Base-by-base conservation (phyloP, 2,113 vertebrate genomes). In the Crotophaga sulcirostris region DNA sequence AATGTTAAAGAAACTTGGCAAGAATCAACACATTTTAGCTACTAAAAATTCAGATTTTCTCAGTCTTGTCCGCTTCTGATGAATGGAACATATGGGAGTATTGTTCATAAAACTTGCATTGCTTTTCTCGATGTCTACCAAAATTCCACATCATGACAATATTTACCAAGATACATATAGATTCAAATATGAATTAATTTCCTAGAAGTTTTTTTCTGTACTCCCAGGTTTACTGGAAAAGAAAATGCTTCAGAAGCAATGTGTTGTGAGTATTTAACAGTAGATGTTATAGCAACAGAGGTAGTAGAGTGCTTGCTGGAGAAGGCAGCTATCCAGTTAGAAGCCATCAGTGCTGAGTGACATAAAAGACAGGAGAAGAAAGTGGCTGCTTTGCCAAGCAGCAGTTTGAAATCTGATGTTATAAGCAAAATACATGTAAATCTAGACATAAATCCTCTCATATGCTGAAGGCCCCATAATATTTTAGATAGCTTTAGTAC, bases 81-180 rank as follows among this genome's bases (percentile, higher is more conserved):
- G 96, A 97, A 96, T 96, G 94, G 89, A 97, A 97, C 96, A 97
- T 97, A 97, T 96, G 95, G 94, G 63, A 96, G 96, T 91, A 96
- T 94, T 89, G 91, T 94, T 97, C 90, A 97, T 96, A 93, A 95
- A 94, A 96, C 87, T 96, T 95, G 89, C 89, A 97, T 92, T 96
- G 95, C 95, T 97, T 95, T 89, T 96, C 94, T 93, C 66, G 3
- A 84, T 88, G 93, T 96, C 95, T 97, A 96, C 96, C 95, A 96
- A 96, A 97, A 96, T 91, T 72, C 59, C 73, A 93, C 90, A 92
- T 94, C 79, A 66, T 91, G 95, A 96, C 89, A 97, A 96, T 93
- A 97, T 96, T 97, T 97, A 96, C 94, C 66, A 75, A 88, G 79
- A 93, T 97, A 87, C 84, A 93, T 91, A 90, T 56, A 96, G 93